phyloP scores from a whole-genome alignment of 2,797 vertebrate species.

The Fistularia commersonii region DNA sequence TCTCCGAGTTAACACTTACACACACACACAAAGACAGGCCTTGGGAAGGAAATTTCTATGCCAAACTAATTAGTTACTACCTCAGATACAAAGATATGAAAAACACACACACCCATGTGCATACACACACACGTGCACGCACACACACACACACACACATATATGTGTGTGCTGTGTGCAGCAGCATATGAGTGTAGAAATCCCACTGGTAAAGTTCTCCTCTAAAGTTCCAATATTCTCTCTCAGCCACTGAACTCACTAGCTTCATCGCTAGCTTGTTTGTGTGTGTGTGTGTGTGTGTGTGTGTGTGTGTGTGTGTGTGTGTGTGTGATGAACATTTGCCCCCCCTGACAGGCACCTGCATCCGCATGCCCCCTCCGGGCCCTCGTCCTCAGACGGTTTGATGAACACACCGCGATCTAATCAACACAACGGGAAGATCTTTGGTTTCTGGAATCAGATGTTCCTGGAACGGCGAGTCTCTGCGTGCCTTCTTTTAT shows the following conservation, averaged over 20 bases:
- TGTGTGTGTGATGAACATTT: neutral
- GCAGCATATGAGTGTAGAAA: too few relatives aligned
- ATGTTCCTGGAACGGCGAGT: too few relatives aligned
- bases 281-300: constrained; percentile 11
- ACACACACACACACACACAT: constrained; percentile 1
- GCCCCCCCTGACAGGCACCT: too few relatives aligned
- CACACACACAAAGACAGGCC: constrained; percentile 16
- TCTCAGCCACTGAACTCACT: too few relatives aligned
- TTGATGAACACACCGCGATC: too few relatives aligned
- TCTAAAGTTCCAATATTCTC: neutral
- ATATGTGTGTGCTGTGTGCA: neutral
- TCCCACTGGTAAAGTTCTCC: constrained; percentile 12
- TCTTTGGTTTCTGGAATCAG: too few relatives aligned
- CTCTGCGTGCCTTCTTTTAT: too few relatives aligned
- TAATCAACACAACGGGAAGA: too few relatives aligned
- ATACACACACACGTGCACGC: constrained; percentile 1
- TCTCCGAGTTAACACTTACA: constrained; percentile 10
- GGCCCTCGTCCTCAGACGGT: too few relatives aligned
- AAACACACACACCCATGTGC: too few relatives aligned
- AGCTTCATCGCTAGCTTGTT: neutral
- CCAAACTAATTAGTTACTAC: constrained; percentile 72
- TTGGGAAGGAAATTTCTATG: constrained; percentile 57
- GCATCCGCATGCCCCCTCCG: too few relatives aligned
- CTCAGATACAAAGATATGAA: constrained; percentile 4
- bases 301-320: constrained; percentile 16